Percentiles rank a stretch among this genome's conserved stretches.
Evolutionary conservation across 1,140 invertebrate genomes (phyloP).

Genomic region (Galleria mellonella): DNA sequence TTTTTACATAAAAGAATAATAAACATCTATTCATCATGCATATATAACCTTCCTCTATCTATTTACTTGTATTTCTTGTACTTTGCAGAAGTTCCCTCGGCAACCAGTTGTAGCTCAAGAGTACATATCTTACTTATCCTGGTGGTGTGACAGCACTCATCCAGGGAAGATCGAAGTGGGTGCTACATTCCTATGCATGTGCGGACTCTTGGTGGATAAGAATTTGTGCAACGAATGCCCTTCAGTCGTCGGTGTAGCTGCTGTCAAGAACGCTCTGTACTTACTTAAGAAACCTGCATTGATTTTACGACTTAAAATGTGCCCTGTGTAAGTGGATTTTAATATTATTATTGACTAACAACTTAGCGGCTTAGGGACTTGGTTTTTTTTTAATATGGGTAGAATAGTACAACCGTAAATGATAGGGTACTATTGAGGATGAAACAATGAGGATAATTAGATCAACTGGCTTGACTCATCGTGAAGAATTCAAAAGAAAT

Average conservation of each 20-base stretch:
- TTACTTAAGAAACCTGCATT: conserved; percentile 25
- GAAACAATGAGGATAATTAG: too few relatives aligned
- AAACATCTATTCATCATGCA: too few relatives aligned
- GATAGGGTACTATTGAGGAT: too few relatives aligned
- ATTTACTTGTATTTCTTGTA: too few relatives aligned
- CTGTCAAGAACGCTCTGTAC: conserved; percentile 36
- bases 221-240: conserved; percentile 28
- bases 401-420: too few relatives aligned
- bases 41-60: too few relatives aligned
- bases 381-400: too few relatives aligned
- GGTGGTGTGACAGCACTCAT: conserved; percentile 27
- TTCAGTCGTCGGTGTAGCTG: conserved; percentile 38
- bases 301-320: conserved; percentile 19
- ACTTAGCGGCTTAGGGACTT: too few relatives aligned
- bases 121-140: conserved; percentile 41
- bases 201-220: conserved; percentile 35
- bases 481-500: too few relatives aligned
- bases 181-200: conserved; percentile 43
- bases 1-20: too few relatives aligned
- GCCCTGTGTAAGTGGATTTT: conserved; percentile 8
- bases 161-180: conserved; percentile 35
- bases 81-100: conserved; percentile 34
- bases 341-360: not conserved
- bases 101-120: conserved; percentile 45
- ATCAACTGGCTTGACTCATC: too few relatives aligned